phyloP scores from a whole-genome alignment of 1,140 invertebrate genomes.

The Conus betulinus region DNA sequence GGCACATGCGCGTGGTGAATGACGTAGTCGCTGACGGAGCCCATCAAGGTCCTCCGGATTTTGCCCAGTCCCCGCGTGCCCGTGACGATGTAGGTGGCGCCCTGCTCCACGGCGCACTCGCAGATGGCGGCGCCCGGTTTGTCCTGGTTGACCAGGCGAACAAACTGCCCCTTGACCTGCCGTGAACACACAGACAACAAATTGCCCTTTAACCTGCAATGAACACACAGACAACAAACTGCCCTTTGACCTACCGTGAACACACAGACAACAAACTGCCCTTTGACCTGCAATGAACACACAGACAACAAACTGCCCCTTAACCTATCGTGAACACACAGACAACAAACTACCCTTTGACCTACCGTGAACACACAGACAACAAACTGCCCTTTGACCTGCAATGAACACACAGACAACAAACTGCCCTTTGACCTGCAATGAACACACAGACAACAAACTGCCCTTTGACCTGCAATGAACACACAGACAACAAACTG shows the following conservation, averaged over 20 bases:
- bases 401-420: background rate
- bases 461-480: no score
- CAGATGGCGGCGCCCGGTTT: slow-evolving; percentile 41
- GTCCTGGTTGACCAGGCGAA: slow-evolving; percentile 8
- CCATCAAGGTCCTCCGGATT: slow-evolving; percentile 43
- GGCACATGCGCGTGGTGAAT: slow-evolving; percentile 46
- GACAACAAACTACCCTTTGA: no score
- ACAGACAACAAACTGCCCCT: no score
- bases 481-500: no score
- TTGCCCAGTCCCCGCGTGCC: slow-evolving; percentile 47
- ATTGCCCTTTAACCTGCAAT: no score
- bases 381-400: no score
- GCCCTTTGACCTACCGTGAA: no score
- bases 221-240: no score
- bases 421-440: slow-evolving; percentile 22
- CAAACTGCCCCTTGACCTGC: slow-evolving; percentile 29
- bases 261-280: no score
- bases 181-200: background rate
- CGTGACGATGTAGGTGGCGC: slow-evolving; percentile 38
- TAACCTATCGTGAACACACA: no score
- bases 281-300: no score
- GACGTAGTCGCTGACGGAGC: slow-evolving; percentile 49
- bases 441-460: background rate
- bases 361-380: no score
- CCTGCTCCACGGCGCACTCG: slow-evolving; percentile 22